Evolutionary conservation across 2,797 vertebrate genomes (phyloP).

Genomic region (Alexandromys oeconomus): DNA sequence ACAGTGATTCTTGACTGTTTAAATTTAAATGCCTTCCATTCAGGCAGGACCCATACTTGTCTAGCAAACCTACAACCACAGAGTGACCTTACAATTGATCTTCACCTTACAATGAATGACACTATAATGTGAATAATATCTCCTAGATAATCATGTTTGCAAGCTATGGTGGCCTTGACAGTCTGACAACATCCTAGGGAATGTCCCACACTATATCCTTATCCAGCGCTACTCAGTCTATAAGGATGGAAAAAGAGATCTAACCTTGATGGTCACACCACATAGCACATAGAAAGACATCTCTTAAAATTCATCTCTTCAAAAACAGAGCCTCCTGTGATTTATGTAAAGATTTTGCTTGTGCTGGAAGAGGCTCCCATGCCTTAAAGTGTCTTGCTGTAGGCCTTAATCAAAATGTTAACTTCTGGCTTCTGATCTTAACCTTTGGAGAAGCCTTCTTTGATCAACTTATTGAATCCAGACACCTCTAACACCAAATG

Average conservation of each 20-base stretch:
- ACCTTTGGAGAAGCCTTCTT: neutral
- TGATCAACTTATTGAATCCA: neutral
- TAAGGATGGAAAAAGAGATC: neutral
- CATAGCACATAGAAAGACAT: neutral
- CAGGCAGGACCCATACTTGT: neutral
- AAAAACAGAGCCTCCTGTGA: neutral
- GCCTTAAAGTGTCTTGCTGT: neutral
- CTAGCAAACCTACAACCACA: neutral
- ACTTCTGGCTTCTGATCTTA: neutral
- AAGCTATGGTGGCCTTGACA: neutral
- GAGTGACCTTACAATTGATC: neutral
- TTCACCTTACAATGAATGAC: neutral
- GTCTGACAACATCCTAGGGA: neutral
- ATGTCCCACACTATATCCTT: neutral
- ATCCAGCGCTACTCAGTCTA: neutral
- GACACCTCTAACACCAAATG: neutral
- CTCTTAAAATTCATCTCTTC: neutral
- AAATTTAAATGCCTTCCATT: conserved; percentile 10
- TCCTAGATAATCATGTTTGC: neutral
- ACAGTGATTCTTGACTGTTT: conserved; percentile 36
- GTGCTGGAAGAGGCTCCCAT: neutral
- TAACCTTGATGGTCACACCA: neutral
- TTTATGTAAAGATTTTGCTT: neutral
- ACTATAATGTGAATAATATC: conserved; percentile 20
- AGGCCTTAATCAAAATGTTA: neutral